phyloP scores from a whole-genome alignment of 2,113 vertebrate genomes.

The Camelus dromedarius region DNA sequence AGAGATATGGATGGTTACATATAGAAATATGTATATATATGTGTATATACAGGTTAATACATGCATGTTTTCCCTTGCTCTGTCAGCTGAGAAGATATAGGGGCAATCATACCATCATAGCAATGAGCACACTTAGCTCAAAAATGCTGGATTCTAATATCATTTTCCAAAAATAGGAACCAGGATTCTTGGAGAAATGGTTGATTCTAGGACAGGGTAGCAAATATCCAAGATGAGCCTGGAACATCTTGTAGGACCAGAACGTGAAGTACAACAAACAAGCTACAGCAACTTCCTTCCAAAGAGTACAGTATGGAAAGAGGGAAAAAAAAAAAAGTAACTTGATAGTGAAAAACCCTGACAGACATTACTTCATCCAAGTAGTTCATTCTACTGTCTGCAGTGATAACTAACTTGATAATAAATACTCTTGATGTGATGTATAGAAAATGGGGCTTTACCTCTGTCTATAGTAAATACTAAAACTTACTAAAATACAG shows the following conservation, averaged over 20 bases:
- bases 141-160: neutral
- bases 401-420: neutral
- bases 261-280: neutral
- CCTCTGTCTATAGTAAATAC: neutral
- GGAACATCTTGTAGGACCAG: neutral
- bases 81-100: neutral
- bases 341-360: neutral
- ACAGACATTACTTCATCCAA: neutral
- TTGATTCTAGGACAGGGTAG: neutral
- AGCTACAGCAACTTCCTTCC: neutral
- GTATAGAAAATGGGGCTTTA: neutral
- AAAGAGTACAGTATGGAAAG: neutral
- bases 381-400: neutral
- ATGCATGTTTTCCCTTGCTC: neutral
- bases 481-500: neutral
- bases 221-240: neutral
- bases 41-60: neutral
- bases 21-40: neutral
- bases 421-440: neutral
- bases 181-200: neutral
- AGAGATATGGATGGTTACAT: neutral
- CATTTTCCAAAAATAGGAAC: neutral
- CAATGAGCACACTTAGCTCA: neutral
- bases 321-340: rapidly evolving
- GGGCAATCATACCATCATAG: neutral